Percentiles rank a stretch among this genome's conserved stretches.
Conservation (phyloP, 2,888 invertebrate genomes). For the Melieria picta region DNA sequence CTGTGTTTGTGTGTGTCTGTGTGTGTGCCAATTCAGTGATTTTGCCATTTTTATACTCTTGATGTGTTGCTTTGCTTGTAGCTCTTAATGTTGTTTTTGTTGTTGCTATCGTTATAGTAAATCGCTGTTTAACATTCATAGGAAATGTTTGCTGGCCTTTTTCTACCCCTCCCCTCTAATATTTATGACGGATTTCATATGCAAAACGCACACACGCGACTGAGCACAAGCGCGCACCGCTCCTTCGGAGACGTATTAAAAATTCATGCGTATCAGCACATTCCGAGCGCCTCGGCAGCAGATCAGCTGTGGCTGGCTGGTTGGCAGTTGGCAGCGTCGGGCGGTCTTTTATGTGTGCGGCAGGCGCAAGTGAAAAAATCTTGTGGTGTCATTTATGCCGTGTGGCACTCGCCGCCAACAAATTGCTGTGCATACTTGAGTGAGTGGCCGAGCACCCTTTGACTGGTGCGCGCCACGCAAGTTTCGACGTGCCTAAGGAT, state of each 20-base stretch:
- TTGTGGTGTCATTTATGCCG: conserved; percentile 19
- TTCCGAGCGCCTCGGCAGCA: conserved; percentile 5
- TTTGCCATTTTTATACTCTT: background rate
- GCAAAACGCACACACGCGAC: conserved; percentile 39
- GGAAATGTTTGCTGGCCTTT: too few species aligned
- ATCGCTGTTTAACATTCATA: too few species aligned
- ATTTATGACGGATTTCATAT: conserved; percentile 44
- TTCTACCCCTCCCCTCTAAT: conserved; percentile 22
- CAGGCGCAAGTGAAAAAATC: conserved; percentile 31
- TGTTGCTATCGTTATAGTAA: background rate
- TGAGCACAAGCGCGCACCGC: conserved; percentile 18
- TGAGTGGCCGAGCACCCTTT: conserved; percentile 32
- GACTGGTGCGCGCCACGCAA: conserved; percentile 14
- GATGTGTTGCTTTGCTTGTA: conserved; percentile 21
- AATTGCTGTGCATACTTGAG: conserved; percentile 34
- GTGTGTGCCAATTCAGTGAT: conserved; percentile 19
- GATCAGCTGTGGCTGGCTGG: background rate
- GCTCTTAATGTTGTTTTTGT: background rate
- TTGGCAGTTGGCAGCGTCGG: too few species aligned
- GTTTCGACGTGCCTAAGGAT: conserved; percentile 13
- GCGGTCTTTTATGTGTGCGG: background rate
- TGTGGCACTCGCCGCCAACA: conserved; percentile 30
- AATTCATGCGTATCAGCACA: conserved; percentile 43
- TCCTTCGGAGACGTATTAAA: conserved; percentile 42
- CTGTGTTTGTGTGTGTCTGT: conserved; percentile 22